Percentiles rank a stretch among this genome's conserved stretches.
Evolutionary conservation across 2,888 invertebrate genomes (phyloP).

Genomic region (Campaea margaritaria): DNA sequence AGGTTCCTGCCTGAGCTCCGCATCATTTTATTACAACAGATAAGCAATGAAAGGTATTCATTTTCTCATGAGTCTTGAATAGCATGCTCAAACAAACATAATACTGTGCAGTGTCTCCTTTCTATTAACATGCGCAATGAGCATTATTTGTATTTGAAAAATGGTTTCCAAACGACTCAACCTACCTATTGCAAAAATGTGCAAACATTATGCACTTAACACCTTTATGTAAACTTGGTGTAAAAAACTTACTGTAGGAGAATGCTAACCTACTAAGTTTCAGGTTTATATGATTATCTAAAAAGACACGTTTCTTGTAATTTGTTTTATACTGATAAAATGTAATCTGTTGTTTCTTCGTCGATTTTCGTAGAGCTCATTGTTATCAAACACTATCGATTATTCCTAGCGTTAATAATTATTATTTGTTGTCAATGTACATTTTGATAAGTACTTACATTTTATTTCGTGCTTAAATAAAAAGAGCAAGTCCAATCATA

Average conservation of each 20-base stretch:
- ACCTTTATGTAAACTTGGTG: slow-evolving; percentile 32
- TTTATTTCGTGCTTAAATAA: neutral
- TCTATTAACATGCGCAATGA: slow-evolving; percentile 30
- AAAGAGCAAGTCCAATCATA: slow-evolving; percentile 9
- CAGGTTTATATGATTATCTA: slow-evolving; percentile 25
- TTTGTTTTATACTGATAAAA: slow-evolving; percentile 7
- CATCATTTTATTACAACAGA: slow-evolving; percentile 54
- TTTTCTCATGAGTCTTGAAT: slow-evolving; percentile 36
- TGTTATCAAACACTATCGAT: slow-evolving; percentile 11
- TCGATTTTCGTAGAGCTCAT: slow-evolving; percentile 3
- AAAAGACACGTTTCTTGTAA: slow-evolving; percentile 24
- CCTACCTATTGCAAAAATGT: slow-evolving; percentile 1
- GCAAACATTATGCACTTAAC: slow-evolving; percentile 21
- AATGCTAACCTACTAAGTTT: slow-evolving; percentile 45
- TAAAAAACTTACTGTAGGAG: slow-evolving; percentile 29
- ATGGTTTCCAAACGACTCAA: slow-evolving; percentile 1
- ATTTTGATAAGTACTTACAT: neutral
- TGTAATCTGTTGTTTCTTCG: slow-evolving; percentile 10
- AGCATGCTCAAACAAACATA: slow-evolving; percentile 44
- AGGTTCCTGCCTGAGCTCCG: slow-evolving; percentile 57
- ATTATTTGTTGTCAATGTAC: neutral
- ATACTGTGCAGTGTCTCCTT: slow-evolving; percentile 28
- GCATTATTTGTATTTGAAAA: neutral
- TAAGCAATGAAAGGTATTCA: slow-evolving; percentile 72
- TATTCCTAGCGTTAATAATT: neutral